Conservation (phyloP, 2,113 vertebrate genomes). For the Campylomormyrus numenius region DNA sequence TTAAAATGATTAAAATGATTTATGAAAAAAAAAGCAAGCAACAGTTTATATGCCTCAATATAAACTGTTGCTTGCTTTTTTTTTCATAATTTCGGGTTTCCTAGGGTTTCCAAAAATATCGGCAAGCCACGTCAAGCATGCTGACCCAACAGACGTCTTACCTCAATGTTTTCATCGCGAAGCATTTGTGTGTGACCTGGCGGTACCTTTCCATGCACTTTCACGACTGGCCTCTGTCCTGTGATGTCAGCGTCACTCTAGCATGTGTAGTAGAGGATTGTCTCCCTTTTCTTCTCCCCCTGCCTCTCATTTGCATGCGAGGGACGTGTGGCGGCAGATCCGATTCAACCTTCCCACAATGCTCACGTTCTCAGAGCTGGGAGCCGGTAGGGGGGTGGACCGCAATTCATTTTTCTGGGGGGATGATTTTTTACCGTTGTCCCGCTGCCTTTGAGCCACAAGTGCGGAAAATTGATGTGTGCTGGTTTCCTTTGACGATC, state of each 20-base stretch:
- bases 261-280: background rate
- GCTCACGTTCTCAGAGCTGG: constrained; percentile 67
- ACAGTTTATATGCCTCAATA: too few species aligned
- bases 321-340: constrained; percentile 64
- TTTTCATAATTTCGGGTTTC: background rate
- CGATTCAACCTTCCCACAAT: constrained; percentile 73
- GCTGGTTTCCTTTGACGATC: background rate
- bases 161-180: background rate
- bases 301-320: constrained; percentile 61
- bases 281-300: constrained; percentile 30
- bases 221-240: background rate
- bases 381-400: constrained; percentile 43
- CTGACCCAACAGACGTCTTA: background rate
- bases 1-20: background rate
- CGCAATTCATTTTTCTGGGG: constrained; percentile 67
- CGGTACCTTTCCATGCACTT: background rate
- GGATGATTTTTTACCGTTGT: constrained; percentile 66
- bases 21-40: too few species aligned
- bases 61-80: background rate
- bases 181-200: background rate
- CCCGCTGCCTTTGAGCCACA: constrained; percentile 64
- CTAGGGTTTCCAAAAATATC: background rate
- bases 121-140: background rate
- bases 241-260: background rate
- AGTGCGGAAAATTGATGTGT: constrained; percentile 59